Evolutionary conservation across 2,797 vertebrate genomes (phyloP), one percentile per base, ranked within the genome.

Genomic region (Numenius phaeopus): DNA sequence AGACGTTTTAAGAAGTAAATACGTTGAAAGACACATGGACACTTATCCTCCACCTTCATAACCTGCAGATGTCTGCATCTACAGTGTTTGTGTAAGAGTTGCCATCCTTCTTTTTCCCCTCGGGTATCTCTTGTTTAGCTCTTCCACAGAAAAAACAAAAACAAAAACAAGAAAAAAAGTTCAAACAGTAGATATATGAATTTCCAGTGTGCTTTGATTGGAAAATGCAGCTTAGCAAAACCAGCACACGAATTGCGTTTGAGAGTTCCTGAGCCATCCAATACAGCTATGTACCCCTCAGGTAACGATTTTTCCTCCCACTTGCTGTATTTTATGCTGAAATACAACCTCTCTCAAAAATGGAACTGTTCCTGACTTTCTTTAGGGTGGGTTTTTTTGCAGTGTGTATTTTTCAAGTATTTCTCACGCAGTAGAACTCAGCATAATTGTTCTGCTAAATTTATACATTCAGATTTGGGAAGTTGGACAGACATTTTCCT

Each of bases 371-470:
- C 20, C 29, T 67, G 32, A 37, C 46, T 52, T 71, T 47, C 9
- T 64, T 57, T 15, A 76, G 22, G 7, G 40, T 16, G 22, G 2
- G 0, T 37, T 23, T 0, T 66, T 26, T 52, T n/a, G 6, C 15
- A 37, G 5, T 12, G 9, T 19, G 1, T 7, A 14, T 67, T 83
- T 89, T 65, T 58, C 24, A 72, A 14, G 8, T 32, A n/a, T 61
- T 84, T 84, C 14, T 10, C 13, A 20, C 4, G 47, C 30, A 87
- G 54, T 39, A 47, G 23, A 73, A 34, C 39, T 61, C 40, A 2
- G 24, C 12, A n/a, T 30, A 79, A 80, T 9, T 71, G 9, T 46
- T 75, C 67, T 52, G 26, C 39, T 67, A 42, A 62, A 75, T 59
- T 44, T 50, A 80, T 27, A 30, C 26, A 81, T 57, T 65, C 13